phyloP scores from a whole-genome alignment of 1,140 invertebrate species.

The Macrotrachela quadricornifera region DNA sequence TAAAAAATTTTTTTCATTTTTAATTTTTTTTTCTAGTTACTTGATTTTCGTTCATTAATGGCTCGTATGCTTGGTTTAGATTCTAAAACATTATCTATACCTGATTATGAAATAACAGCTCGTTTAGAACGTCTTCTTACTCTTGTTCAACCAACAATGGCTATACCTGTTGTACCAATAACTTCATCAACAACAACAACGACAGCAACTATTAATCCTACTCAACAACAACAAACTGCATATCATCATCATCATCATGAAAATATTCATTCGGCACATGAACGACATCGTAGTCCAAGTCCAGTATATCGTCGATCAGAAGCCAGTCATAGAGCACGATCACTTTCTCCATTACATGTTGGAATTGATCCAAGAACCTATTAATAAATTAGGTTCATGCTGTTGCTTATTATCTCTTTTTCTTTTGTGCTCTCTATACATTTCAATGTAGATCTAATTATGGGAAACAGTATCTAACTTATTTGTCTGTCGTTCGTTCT shows the following conservation, averaged over 20 bases:
- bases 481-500: too few species aligned
- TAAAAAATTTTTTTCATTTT: background rate
- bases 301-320: too few species aligned
- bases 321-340: too few species aligned
- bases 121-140: slow-evolving; percentile 17
- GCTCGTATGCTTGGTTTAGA: slow-evolving; percentile 28
- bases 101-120: slow-evolving; percentile 29
- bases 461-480: too few species aligned
- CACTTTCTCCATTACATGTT: too few species aligned
- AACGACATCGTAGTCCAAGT: too few species aligned
- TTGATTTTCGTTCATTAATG: slow-evolving; percentile 27
- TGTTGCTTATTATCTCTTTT: too few species aligned
- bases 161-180: background rate
- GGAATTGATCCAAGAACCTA: too few species aligned
- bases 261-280: background rate
- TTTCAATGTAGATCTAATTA: too few species aligned
- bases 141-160: background rate
- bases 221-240: background rate
- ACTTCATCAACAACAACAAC: background rate
- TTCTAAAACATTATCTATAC: slow-evolving; percentile 24
- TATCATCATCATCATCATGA: slow-evolving; percentile 2
- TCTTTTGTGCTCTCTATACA: too few species aligned
- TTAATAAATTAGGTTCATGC: too few species aligned
- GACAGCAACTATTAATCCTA: background rate
- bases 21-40: slow-evolving; percentile 16